Percentiles rank a stretch among this genome's conserved stretches.
Conservation (phyloP, 2,797 vertebrate species). For the Acipenser ruthenus region DNA sequence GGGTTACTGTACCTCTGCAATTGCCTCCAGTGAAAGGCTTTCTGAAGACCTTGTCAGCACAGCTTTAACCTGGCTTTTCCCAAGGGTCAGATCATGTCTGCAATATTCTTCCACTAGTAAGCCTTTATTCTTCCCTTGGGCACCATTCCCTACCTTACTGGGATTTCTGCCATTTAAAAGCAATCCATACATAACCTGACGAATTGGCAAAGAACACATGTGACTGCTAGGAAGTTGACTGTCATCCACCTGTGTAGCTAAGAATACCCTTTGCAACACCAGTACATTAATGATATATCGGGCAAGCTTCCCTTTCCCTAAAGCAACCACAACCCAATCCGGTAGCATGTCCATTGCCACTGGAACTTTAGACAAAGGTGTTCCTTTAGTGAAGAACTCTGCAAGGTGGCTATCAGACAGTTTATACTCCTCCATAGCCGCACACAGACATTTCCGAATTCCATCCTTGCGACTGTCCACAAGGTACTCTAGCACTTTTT, state of each 20-base stretch:
- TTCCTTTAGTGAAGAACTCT: slow-evolving; percentile 58
- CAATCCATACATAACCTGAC: slow-evolving; percentile 75
- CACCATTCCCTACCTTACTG: slow-evolving; percentile 13
- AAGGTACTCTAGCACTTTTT: slow-evolving; percentile 56
- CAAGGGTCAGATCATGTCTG: slow-evolving; percentile 66
- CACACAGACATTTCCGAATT: slow-evolving; percentile 51
- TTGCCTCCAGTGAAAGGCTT: slow-evolving; percentile 44
- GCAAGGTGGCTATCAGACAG: slow-evolving; percentile 58
- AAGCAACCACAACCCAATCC: slow-evolving; percentile 51
- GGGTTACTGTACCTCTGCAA: slow-evolving; percentile 61
- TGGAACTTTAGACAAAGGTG: slow-evolving; percentile 28
- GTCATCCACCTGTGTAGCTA: slow-evolving; percentile 83
- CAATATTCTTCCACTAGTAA: slow-evolving; percentile 70
- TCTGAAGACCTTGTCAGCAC: slow-evolving; percentile 31
- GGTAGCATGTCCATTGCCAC: slow-evolving; percentile 46
- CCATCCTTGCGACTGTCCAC: slow-evolving; percentile 33
- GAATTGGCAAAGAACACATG: slow-evolving; percentile 57
- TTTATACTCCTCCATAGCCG: slow-evolving; percentile 70
- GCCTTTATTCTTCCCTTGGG: slow-evolving; percentile 15
- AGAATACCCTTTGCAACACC: slow-evolving; percentile 64
- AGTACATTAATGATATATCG: slow-evolving; percentile 67
- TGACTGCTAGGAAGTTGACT: slow-evolving; percentile 70
- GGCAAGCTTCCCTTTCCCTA: slow-evolving; percentile 58
- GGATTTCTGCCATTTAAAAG: slow-evolving; percentile 43
- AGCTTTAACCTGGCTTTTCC: slow-evolving; percentile 55